phyloP scores from a whole-genome alignment of 2,888 invertebrate genomes.

The Eupeodes luniger region DNA sequence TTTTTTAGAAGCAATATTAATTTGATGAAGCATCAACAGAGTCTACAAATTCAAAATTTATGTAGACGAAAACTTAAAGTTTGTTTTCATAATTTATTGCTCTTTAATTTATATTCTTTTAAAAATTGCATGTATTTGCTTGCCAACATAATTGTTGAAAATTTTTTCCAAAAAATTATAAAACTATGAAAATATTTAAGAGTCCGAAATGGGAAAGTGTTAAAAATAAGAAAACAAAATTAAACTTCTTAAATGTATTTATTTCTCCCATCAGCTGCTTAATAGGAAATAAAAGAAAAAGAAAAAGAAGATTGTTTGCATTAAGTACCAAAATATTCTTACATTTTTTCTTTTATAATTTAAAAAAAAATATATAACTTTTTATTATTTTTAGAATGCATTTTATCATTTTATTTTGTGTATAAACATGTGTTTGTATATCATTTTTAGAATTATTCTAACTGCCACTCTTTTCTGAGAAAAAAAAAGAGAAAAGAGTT shows the following conservation, averaged over 20 bases:
- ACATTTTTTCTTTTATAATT: constrained; percentile 19
- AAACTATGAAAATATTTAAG: too few relatives aligned
- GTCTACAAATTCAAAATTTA: too few relatives aligned
- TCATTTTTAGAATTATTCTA: constrained; percentile 45
- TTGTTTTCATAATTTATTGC: too few relatives aligned
- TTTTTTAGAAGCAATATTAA: too few relatives aligned
- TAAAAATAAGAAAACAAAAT: too few relatives aligned
- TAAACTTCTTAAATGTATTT: background rate
- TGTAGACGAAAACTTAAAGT: too few relatives aligned
- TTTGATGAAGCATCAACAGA: too few relatives aligned
- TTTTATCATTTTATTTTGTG: constrained; percentile 64
- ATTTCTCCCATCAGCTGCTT: constrained; percentile 17
- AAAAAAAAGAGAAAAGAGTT: constrained; percentile 21
- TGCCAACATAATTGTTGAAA: too few relatives aligned
- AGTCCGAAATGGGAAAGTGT: too few relatives aligned
- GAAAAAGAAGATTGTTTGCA: constrained; percentile 45
- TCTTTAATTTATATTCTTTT: too few relatives aligned
- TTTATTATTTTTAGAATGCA: constrained; percentile 51
- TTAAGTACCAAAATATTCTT: constrained; percentile 64
- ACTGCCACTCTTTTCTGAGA: constrained; percentile 63
- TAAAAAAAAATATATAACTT: constrained; percentile 17
- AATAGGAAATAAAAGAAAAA: constrained; percentile 6
- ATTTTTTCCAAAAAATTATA: too few relatives aligned
- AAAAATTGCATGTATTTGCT: too few relatives aligned
- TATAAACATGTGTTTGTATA: background rate